Evolutionary conservation across 2,888 invertebrate genomes (phyloP), one percentile per base, ranked within the genome.

Genomic region (Eutolmus rufibarbis): DNA sequence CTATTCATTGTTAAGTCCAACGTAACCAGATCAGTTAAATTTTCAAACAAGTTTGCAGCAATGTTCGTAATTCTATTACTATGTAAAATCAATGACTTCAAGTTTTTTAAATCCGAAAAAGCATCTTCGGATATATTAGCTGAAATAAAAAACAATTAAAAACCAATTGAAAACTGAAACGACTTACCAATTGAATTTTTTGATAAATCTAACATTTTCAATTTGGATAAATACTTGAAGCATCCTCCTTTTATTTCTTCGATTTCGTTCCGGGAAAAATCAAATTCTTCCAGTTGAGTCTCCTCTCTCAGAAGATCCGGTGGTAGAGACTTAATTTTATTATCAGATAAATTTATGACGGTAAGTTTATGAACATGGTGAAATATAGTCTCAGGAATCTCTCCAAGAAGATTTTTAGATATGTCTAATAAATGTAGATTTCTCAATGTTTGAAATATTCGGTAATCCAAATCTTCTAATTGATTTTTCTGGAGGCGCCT

Each of bases 181-280:
- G 46, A 86, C 77, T 77, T 85, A 88, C 87, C 91, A 88, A 95
- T 93, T 89, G 93, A 92, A 91, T 96, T 96, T 90, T 94, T 94
- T 2, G 95, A 94, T 74, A 96, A 91, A 89, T 95, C 94, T 5
- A 96, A 91, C 12, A 93, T 91, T 89, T 93, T 94, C 9, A 96
- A 90, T 57, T 92, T 92, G 5, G 90, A 90, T 78, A 95, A 91
- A 85, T 94, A 93, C 7, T 90, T 90, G 89, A 95, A 94, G 43
- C 94, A 91, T 77, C 92, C 92, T n/a, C 93, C 93, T 1, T 93
- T 92, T 16, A 96, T 91, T 2, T 91, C 91, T 56, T 93, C 92
- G 85, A 96, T 91, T 88, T 93, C 92, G 91, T 96, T 96, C 8
- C 94, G 93, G 2, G 95, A 94, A 85, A 96, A 92, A 91, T 96